Evolutionary conservation across 2,113 vertebrate genomes (phyloP).

Genomic region (Desmodus rotundus): DNA sequence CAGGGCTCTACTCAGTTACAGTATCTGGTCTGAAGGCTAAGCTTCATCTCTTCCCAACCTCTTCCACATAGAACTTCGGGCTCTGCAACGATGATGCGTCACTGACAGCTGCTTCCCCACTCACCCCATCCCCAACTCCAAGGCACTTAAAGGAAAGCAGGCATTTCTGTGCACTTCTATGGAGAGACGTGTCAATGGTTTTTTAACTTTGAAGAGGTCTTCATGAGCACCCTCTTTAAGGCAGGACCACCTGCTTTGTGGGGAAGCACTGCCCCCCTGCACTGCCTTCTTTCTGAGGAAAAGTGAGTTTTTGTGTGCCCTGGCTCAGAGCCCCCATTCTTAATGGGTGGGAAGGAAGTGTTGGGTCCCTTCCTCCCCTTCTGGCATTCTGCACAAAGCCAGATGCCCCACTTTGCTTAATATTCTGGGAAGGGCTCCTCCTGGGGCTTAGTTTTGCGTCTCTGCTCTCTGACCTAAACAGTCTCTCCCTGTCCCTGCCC

Average conservation of each 20-base stretch:
- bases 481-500: background rate
- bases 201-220: background rate
- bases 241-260: background rate
- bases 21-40: background rate
- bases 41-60: background rate
- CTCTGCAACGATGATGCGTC: background rate
- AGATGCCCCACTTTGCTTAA: background rate
- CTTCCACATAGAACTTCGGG: background rate
- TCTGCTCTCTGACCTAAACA: background rate
- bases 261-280: background rate
- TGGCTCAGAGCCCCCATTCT: background rate
- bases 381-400: background rate
- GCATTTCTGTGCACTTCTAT: background rate
- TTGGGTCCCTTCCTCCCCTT: background rate
- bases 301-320: background rate
- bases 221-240: background rate
- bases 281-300: background rate
- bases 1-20: background rate
- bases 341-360: background rate
- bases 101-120: background rate
- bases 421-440: background rate
- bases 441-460: background rate
- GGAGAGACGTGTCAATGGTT: background rate
- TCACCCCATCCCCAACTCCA: background rate
- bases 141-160: background rate